A percentile compares a stretch with the other conserved stretches of the same genome.
Evolutionary conservation across 2,888 invertebrate genomes (phyloP).

Genomic region (Ctenicera cuprea): DNA sequence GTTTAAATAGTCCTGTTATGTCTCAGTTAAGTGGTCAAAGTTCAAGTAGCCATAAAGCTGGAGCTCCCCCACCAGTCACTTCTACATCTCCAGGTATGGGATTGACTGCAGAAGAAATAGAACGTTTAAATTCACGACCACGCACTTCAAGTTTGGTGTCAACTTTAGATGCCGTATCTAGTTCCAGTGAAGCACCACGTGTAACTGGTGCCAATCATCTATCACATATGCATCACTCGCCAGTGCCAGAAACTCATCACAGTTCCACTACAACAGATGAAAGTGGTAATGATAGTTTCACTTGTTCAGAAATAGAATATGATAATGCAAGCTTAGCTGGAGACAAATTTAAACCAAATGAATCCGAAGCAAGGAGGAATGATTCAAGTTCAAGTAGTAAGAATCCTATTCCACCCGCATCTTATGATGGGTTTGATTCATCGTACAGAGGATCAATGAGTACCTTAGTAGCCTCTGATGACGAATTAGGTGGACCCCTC

Average conservation of each 20-base stretch:
- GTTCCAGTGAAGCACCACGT: constrained; percentile 87
- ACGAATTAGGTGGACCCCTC: constrained; percentile 87
- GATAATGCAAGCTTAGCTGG: constrained; percentile 91
- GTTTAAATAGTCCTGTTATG: constrained; percentile 94
- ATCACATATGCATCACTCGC: constrained; percentile 83
- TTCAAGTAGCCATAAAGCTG: constrained; percentile 85
- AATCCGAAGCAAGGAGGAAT: constrained; percentile 66
- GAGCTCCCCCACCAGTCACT: constrained; percentile 80
- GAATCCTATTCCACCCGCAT: constrained; percentile 84
- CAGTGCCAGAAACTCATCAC: constrained; percentile 82
- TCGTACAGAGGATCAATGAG: constrained; percentile 96
- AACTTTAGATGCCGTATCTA: constrained; percentile 95
- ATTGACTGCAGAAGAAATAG: constrained; percentile 94
- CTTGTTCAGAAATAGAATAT: constrained; percentile 98
- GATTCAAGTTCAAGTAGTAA: constrained; percentile 70
- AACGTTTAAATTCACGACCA: constrained; percentile 90
- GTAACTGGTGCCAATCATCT: constrained; percentile 81
- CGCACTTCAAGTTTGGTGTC: constrained; percentile 93
- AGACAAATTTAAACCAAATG: constrained; percentile 78
- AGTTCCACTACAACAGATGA: constrained; percentile 92
- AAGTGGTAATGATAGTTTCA: constrained; percentile 97
- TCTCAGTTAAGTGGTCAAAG: constrained; percentile 92
- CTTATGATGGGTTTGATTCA: constrained; percentile 94
- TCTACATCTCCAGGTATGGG: constrained; percentile 86
- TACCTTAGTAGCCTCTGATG: constrained; percentile 95